Conservation (phyloP, 2,888 invertebrate genomes). For the Sabellastarte sp. region DNA sequence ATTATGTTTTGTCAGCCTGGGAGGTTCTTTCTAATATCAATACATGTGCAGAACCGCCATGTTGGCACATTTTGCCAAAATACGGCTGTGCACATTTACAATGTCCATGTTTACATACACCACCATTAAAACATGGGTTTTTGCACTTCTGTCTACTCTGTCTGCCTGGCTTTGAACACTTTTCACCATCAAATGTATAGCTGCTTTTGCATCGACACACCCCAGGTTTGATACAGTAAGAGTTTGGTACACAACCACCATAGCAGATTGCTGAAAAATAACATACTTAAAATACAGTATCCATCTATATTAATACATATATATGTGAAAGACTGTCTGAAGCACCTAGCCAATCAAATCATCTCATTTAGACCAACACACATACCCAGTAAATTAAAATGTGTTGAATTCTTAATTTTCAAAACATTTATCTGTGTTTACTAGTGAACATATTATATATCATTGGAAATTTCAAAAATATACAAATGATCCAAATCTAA, state of each 20-base stretch:
- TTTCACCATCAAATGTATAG: constrained; percentile 26
- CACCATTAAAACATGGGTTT: constrained; percentile 43
- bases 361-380: no score
- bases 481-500: background rate
- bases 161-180: constrained; percentile 10
- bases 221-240: constrained; percentile 46
- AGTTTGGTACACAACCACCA: constrained; percentile 46
- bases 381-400: no score
- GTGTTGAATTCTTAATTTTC: background rate
- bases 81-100: constrained; percentile 43
- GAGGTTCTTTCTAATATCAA: no score
- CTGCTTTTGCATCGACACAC: constrained; percentile 49
- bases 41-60: no score
- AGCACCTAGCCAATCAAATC: no score
- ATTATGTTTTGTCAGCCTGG: no score
- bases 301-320: no score
- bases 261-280: constrained; percentile 47
- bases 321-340: no score
- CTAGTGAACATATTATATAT: no score
- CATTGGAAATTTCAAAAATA: background rate
- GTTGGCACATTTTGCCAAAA: constrained; percentile 10
- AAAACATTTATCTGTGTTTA: no score
- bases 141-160: constrained; percentile 6
- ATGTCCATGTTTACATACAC: constrained; percentile 45
- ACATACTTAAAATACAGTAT: background rate